Base-by-base conservation (phyloP, 92 coral and sea anemone genomes). In the Pocillopora grandis region DNA sequence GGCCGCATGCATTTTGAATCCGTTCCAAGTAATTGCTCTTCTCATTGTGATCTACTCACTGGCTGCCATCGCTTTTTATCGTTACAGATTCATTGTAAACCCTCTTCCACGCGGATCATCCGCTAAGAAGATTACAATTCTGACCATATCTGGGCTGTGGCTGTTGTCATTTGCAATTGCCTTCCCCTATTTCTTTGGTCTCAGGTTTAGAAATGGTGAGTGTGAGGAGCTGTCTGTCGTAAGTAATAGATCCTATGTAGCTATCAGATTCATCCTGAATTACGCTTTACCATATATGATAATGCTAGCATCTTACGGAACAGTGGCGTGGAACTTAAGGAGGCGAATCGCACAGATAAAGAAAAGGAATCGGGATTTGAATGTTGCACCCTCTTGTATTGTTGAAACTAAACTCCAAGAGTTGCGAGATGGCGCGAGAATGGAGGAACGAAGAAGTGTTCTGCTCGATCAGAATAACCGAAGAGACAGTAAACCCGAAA, bases 291-390 rank as follows among this genome's bases (percentile, higher is more conserved):
- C 93, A 21, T 71, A 87, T 57, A 17, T 87, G 27, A 81, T 84
- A 42, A 90, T 90, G 91, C 2, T 84, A 17, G 66, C 74, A 2
- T 80, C 90, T 20, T 90, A 90, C 77, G 91, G 93, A 15, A 82
- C 93, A 4, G 89, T 90, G 66, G 91, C 81, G 2, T 55, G 84
- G 76, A 67, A 56, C n/a, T 58, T 80, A 16, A 33, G 76, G 69
- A 27, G 57, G 76, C 76, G 76, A 67, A 80, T 80, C 19, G 55
- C 2, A 27, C 16, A 33, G 33, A 67, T 56, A 31, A 17, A 65
- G 6, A 5, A 15, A 15, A 15, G 69, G 2, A 52, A 18, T 8
- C 63, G 78, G 18, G n/a, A 36, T 74, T 71, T 80, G 1, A 71
- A 33, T 13, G 21, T 37, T 20, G 62, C 69, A 9, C 72, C 71